Base-by-base conservation (phyloP, 2,113 vertebrate species). In the Colinus virginianus region DNA sequence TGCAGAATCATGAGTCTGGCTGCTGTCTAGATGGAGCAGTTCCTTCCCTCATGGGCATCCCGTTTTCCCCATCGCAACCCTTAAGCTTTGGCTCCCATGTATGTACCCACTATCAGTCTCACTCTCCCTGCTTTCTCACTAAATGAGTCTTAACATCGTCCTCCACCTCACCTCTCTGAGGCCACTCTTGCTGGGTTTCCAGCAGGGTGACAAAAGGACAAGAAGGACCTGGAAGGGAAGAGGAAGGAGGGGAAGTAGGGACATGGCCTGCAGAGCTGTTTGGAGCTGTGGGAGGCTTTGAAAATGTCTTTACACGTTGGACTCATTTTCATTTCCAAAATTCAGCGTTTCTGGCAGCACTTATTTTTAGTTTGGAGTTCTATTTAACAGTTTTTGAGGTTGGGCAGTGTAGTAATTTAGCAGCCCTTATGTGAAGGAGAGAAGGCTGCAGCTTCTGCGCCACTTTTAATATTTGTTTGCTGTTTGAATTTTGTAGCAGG, bases 331-430 rank as follows among this genome's bases (percentile, higher is more conserved):
- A 55, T 96, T 92, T 82, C 84, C 91, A 92, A 94, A 95, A 89
- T 89, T 84, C 94, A 96, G 87, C 85, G 89, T 93, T 96, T 94
- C 92, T 95, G 87, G 84, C 89, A 92, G 87, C 55, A 67, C 36
- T 90, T 96, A 95, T 96, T 93, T 96, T 96, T 95, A 95, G 95
- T 89, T 93, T 89, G 70, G 87, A 90, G 90, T 84, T 93, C 90
- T 79, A 78, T 87, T 89, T 95, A 95, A 90, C 94, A 94, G 80
- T 87, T 94, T 96, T 76, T 0, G 1, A 89, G 81, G 88, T n/a
- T 85, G 95, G 95, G 71, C 89, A 94, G 49, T 87, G 80, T 62
- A 92, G 84, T 92, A 95, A 78, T 90, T 95, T 95, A 96, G 76
- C 96, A 96, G 56, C 79, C 96, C 93, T 95, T 95, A 63, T 93